Conservation (phyloP, 2,113 vertebrate species). For the Lampris megalopsis region DNA sequence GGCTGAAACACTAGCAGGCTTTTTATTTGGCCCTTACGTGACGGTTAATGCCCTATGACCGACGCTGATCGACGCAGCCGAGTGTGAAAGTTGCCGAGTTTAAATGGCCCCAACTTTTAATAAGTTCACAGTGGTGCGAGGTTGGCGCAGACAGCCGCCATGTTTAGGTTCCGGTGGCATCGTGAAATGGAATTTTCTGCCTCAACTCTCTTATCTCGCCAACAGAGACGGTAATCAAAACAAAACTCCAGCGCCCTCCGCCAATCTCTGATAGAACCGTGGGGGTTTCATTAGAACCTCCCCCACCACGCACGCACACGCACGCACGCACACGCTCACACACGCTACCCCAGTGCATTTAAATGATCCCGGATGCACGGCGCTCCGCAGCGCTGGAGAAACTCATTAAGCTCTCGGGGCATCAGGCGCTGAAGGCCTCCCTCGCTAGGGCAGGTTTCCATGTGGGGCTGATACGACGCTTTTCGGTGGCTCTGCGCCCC, state of each 20-base stretch:
- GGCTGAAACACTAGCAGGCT: slow-evolving; percentile 41
- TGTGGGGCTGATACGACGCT: slow-evolving; percentile 58
- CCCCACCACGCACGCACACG: slow-evolving; percentile 13
- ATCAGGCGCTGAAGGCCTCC: slow-evolving; percentile 72
- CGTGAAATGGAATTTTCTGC: slow-evolving; percentile 83
- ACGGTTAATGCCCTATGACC: slow-evolving; percentile 53
- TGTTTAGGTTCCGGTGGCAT: slow-evolving; percentile 78
- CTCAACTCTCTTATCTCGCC: slow-evolving; percentile 81
- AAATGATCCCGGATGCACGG: slow-evolving; percentile 78
- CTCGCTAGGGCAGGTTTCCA: slow-evolving; percentile 66
- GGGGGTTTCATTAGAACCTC: slow-evolving; percentile 85
- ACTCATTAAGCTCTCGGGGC: slow-evolving; percentile 83
- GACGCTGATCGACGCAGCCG: neutral
- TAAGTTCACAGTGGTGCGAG: slow-evolving; percentile 77
- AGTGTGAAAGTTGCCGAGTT: slow-evolving; percentile 65
- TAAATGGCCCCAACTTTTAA: slow-evolving; percentile 79
- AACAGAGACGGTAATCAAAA: slow-evolving; percentile 85
- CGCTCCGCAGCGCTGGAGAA: slow-evolving; percentile 76
- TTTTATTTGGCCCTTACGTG: slow-evolving; percentile 42
- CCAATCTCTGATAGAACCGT: slow-evolving; percentile 78
- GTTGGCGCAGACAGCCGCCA: slow-evolving; percentile 64
- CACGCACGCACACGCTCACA: neutral
- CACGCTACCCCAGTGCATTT: slow-evolving; percentile 72
- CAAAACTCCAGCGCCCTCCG: slow-evolving; percentile 74
- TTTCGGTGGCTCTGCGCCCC: slow-evolving; percentile 48